phyloP scores from a whole-genome alignment of 2,888 invertebrate genomes.

The Lissocephala sabroskyi region DNA sequence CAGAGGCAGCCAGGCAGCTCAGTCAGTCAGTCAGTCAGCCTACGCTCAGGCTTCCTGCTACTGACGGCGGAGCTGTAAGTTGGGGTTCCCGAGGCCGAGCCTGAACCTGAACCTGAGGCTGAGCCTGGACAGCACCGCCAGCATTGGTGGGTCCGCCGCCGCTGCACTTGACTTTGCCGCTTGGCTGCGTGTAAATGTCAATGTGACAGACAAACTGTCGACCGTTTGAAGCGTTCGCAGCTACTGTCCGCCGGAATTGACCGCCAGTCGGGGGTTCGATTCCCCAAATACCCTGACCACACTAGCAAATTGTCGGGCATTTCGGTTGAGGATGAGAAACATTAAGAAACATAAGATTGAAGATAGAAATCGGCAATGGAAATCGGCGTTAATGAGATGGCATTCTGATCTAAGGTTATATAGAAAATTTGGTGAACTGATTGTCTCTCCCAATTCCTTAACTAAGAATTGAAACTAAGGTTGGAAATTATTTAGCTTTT shows the following conservation, averaged over 20 bases:
- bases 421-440: no score
- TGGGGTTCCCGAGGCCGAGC: slow-evolving; percentile 16
- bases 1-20: slow-evolving; percentile 30
- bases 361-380: no score
- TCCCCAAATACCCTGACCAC: no score
- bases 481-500: no score
- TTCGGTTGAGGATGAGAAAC: no score
- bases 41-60: slow-evolving; percentile 15
- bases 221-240: slow-evolving; percentile 58
- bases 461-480: no score
- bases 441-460: no score
- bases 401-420: no score
- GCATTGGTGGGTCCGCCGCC: slow-evolving; percentile 23
- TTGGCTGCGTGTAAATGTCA: slow-evolving; percentile 52
- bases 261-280: background rate
- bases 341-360: no score
- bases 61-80: background rate
- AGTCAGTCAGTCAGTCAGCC: slow-evolving; percentile 45
- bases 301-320: no score
- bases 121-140: slow-evolving; percentile 33
- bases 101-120: background rate
- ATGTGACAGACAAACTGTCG: slow-evolving; percentile 65
- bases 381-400: no score
- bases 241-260: slow-evolving; percentile 47
- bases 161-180: slow-evolving; percentile 40